Base-by-base conservation (phyloP, 1,140 invertebrate species). In the Drosophila kikkawai region DNA sequence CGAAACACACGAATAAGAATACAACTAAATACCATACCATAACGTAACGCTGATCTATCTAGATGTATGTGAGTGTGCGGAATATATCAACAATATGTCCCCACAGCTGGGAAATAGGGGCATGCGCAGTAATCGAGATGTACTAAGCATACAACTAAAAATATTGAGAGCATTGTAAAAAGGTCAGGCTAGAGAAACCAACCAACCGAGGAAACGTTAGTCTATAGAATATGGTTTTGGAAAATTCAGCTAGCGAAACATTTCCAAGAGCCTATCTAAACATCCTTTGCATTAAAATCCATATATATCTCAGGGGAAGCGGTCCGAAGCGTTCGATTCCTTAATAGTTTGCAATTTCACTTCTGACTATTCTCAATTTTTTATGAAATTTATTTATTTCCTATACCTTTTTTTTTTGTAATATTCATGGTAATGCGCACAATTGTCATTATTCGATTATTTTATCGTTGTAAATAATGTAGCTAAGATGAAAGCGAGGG, bases 401-500 rank as follows among this genome's bases (percentile, higher is more conserved):
- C 22, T 41, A 11, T 22, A 8, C 34, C 8, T 6, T 15, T 9
- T 6, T 15, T 9, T 13, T 55, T 22, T 19, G 34, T 37, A 15
- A 63, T 60, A 22, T 78, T 74, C 39, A 59, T 61, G 29, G 26
- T 68, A 88, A 87, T 88, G 80, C 84, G 84, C 84, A 87, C 84
- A 87, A 87, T 56, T 87, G 79, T 76, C 67, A 71, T 74, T 59
- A 71, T 74, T 63, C 26, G 66, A 80, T 80, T 82, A 9, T 37
- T 39, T 59, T 82, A 67, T 76, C 48, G 67, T 77, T 87, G 83
- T 87, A 88, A 88, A 88, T 87, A 88, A 71, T 71, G 56, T 86
- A 84, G 53, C 61, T 45, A 70, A 70, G 58, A 48, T 47, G 50
- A 66, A 15, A 50, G 39, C 15, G 48, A 7, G 17, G 37, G n/a